Evolutionary conservation across 1,140 invertebrate genomes (phyloP), one percentile per base, ranked within the genome.

Genomic region (Theocolax elegans): DNA sequence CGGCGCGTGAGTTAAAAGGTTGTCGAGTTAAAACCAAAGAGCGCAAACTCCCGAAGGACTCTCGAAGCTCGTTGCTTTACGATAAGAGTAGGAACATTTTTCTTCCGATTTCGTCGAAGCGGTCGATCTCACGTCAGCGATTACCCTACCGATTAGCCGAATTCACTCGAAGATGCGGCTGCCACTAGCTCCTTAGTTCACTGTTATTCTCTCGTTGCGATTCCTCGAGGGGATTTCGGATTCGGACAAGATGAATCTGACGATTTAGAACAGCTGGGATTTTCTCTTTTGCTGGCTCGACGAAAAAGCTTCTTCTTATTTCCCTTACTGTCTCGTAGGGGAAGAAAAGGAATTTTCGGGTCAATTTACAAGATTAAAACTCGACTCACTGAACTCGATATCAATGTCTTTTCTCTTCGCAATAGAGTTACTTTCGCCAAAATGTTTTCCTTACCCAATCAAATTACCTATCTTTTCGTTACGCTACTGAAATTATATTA

Each of bases 341-440:
- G 9, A 25, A 3, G n/a, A 44, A 23, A 21, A 40, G 13, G 40
- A 46, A 48, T 62, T 59, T 42, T 42, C 56, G 38, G 42, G n/a
- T 44, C 59, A 62, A 62, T 62, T 46, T 46, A 42, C 25, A 44
- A 46, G 42, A 62, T 62, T 62, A 31, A 62, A 62, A 42, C 59
- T 48, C 25, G 12, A n/a, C n/a, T 19, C 13, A 25, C 23, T 9
- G 31, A 35, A 10, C 31, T 35, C 31, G 4, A 6, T 35, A 6
- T 35, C 31, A 10, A n/a, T 35, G 31, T 35, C 10, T 35, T 35
- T 35, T 35, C 10, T 35, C 31, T 10, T 35, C 31, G 31, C 10
- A 10, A 35, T 35, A 35, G 10, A 35, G 31, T 35, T 10, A 10
- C 10, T 35, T 35, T 35, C 4, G 31, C 4, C 31, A 10, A 35